These are phyloP conservation scores for Podarcis muralis DNA, from an alignment of 2,113 vertebrate genomes.

Conservation along the genomic window DNA sequence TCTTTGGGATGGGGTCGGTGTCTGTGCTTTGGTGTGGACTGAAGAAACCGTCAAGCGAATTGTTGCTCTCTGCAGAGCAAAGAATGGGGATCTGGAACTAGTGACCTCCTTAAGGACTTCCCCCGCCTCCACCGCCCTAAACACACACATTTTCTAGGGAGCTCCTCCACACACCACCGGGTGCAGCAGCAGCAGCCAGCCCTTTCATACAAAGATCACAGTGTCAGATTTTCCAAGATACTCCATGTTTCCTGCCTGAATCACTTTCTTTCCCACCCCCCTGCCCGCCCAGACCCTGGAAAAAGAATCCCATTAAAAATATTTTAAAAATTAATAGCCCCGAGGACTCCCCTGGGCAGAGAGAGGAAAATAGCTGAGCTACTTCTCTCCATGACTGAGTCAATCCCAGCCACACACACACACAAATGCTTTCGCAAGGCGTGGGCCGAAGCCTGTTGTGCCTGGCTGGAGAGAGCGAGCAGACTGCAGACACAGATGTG, in stretches of 20 bases:
- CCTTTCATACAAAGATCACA: neutral
- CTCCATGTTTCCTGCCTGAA: neutral
- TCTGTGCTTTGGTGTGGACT: too few species aligned
- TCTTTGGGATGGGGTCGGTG: neutral
- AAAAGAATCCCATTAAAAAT: neutral
- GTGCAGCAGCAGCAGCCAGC: neutral
- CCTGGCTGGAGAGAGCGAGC: neutral
- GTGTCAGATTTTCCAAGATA: constrained; percentile 12
- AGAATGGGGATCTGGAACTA: too few species aligned
- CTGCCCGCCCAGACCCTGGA: neutral
- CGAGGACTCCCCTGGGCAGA: neutral
- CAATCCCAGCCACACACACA: neutral
- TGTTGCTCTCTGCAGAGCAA: neutral
- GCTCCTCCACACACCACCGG: neutral
- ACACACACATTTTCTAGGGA: neutral
- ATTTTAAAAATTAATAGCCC: neutral
- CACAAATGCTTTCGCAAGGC: neutral
- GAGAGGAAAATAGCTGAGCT: neutral
- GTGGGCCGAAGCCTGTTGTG: neutral
- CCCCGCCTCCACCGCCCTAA: neutral
- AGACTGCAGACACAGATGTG: neutral
- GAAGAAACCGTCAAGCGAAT: neutral
- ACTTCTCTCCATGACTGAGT: neutral
- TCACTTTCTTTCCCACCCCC: neutral
- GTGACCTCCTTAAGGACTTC: neutral